Conservation (phyloP, 1,140 invertebrate species). For the Babylonia areolata region DNA sequence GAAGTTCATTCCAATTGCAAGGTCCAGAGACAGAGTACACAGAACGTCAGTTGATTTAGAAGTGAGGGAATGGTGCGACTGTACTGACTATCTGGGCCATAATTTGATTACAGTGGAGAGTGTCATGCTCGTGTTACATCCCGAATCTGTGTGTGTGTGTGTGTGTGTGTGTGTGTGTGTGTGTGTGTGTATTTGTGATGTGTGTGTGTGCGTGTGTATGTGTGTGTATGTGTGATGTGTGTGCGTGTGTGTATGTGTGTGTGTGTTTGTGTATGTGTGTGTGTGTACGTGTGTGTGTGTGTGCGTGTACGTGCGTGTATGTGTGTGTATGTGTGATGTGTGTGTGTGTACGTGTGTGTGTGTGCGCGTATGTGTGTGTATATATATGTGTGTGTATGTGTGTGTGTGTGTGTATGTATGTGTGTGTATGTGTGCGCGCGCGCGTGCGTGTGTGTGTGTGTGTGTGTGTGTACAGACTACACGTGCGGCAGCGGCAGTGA, state of each 20-base stretch:
- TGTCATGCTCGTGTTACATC: no score
- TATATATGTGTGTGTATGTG: neutral
- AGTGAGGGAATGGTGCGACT: no score
- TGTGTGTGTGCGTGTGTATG: no score
- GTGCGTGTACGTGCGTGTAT: neutral
- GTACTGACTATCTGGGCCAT: no score
- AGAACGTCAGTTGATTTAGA: no score
- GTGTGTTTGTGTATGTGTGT: neutral
- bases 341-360: neutral
- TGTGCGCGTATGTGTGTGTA: neutral
- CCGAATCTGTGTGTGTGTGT: no score
- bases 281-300: neutral
- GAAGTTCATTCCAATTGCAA: no score
- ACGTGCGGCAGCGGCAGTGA: conserved; percentile 32
- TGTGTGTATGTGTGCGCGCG: neutral
- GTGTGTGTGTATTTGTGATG: no score
- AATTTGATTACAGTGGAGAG: no score
- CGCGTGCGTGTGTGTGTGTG: neutral
- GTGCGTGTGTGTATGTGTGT: neutral
- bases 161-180: no score
- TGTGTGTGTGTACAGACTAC: conserved; percentile 10
- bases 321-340: neutral
- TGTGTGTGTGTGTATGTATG: neutral
- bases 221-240: neutral
- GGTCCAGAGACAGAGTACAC: no score